phyloP scores from a whole-genome alignment of 2,113 vertebrate genomes.

The Chunga burmeisteri region DNA sequence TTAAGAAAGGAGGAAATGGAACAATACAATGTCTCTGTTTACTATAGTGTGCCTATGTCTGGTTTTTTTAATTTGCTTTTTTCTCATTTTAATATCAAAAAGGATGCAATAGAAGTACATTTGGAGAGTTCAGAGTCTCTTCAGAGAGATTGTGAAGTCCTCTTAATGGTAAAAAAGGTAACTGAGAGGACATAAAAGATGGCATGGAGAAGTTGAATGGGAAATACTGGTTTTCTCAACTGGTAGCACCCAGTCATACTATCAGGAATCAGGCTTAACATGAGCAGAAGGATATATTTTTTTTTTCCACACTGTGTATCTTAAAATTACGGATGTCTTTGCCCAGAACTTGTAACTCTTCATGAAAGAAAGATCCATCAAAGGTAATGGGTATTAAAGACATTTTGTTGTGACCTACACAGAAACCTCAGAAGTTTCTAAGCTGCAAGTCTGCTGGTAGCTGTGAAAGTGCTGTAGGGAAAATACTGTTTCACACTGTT shows the following conservation, averaged over 20 bases:
- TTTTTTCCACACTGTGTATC: background rate
- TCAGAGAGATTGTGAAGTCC: background rate
- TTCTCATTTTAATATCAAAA: background rate
- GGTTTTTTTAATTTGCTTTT: background rate
- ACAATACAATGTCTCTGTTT: background rate
- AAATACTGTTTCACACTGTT: background rate
- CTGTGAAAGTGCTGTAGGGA: background rate
- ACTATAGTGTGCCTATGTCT: background rate
- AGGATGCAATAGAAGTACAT: background rate
- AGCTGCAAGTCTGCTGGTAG: background rate
- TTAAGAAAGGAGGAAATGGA: background rate
- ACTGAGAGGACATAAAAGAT: background rate
- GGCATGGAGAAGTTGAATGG: background rate
- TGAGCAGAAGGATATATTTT: background rate
- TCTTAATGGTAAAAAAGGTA: background rate
- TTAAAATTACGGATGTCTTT: background rate
- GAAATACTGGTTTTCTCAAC: background rate
- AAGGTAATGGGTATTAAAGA: background rate
- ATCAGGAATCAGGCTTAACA: background rate
- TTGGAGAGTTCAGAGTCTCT: background rate
- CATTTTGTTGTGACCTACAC: background rate
- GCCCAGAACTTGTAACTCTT: background rate
- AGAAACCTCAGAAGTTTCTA: background rate
- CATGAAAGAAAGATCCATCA: background rate
- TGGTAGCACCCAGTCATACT: background rate